Evolutionary conservation across 2,888 invertebrate genomes (phyloP), one percentile per base, ranked within the genome.

Genomic region (Hypomecis punctinalis): DNA sequence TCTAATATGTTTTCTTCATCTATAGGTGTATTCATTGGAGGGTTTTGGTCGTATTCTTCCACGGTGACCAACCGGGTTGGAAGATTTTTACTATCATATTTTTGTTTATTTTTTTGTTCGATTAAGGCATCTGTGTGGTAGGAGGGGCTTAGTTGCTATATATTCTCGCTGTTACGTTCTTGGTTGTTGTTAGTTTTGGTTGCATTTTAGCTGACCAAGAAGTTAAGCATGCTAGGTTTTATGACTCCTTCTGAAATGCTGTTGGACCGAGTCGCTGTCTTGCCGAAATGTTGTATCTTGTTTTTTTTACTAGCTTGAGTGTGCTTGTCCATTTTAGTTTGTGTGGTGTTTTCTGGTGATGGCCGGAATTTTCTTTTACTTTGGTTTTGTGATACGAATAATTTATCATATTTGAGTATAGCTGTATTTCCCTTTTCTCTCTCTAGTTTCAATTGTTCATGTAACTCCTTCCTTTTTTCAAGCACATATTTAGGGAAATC

Each of bases 401-500:
- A 37, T 43, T 61, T 61, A 7, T 61, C 61, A 13, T 61, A 61
- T 37, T 10, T 61, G 10, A 61, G 55, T 7, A 5, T 49, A 23
- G 55, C 55, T 7, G 8, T 11, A 13, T 61, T 61, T 54, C 61
- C 61, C 35, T 54, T 61, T 33, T 61, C 61, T 54, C 9, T 47
- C 13, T 55, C 61, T 10, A 23, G 11, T 46, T 52, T 35, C 8
- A 57, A 5, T 35, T 63, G 56, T 45, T 63, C 62, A 46, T 58
- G 58, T 49, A 58, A n/a, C 13, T 58, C 58, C 42, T 37, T 63
- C 33, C 62, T 43, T 40, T 62, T 62, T 23, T 62, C 56, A 36
- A 56, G 33, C n/a, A 62, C 51, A n/a, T 62, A 39, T 56, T 52
- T 52, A 33, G 62, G 62, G 35, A 23, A 63, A 33, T 63, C 62